These are phyloP conservation scores for Lytechinus pictus DNA, from an alignment of 35 echinoderm and acorn worm genomes.

Conservation along the genomic window DNA sequence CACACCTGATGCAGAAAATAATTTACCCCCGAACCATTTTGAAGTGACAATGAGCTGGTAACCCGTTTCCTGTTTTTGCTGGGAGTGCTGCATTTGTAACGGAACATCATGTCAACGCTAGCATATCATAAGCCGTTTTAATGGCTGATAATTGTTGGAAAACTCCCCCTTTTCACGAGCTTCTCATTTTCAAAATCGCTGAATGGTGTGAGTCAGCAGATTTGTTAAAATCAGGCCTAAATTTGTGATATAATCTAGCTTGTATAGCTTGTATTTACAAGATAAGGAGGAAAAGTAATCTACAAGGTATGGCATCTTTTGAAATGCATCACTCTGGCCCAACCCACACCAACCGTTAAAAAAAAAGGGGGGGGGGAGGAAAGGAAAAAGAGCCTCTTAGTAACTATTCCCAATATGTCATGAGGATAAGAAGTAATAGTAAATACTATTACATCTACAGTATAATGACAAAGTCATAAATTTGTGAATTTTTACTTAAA, in stretches of 20 bases:
- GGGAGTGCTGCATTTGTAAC: conserved; percentile 28
- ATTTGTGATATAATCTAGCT: neutral
- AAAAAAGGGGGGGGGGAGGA: no score
- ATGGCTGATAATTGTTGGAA: conserved; percentile 7
- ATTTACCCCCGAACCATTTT: neutral
- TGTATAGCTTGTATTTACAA: neutral
- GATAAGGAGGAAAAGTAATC: no score
- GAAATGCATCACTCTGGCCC: no score
- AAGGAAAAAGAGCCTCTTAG: no score
- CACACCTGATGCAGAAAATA: conserved; percentile 31
- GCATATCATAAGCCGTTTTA: neutral
- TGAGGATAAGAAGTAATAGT: no score
- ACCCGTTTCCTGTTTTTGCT: conserved; percentile 22
- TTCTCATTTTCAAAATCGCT: neutral
- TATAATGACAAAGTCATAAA: no score
- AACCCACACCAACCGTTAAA: no score
- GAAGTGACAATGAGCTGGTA: conserved; percentile 29
- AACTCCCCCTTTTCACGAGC: neutral
- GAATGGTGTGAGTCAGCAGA: neutral
- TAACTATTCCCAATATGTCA: no score
- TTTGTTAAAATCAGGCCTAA: neutral
- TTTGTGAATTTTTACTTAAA: no score
- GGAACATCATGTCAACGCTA: neutral
- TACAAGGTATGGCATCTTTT: neutral
- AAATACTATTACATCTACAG: no score